Conservation (phyloP, 2,888 invertebrate species). For the Philhelius pedissequus region DNA sequence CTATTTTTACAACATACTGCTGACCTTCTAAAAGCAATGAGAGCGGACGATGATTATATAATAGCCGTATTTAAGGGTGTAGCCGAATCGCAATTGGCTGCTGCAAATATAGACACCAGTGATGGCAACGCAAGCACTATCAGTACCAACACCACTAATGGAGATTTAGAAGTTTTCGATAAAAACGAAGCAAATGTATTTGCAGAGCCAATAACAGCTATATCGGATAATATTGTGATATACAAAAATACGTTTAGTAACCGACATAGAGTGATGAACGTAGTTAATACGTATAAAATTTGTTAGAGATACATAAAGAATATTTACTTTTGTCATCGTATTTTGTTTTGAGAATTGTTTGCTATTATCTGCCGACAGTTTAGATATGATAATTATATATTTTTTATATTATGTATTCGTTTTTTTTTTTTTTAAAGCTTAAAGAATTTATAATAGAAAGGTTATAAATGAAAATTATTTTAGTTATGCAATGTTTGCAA, state of each 20-base stretch:
- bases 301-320: too few relatives aligned
- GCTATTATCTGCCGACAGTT: not conserved
- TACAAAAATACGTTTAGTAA: slow-evolving; percentile 70
- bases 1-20: slow-evolving; percentile 72
- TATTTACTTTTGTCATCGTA: not conserved
- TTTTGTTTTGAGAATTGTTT: slow-evolving; percentile 9
- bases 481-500: not conserved
- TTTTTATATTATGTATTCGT: slow-evolving; percentile 10
- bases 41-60: slow-evolving; percentile 69
- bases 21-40: slow-evolving; percentile 64
- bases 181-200: slow-evolving; percentile 76
- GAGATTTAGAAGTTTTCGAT: slow-evolving; percentile 74
- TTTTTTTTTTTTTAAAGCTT: not conserved
- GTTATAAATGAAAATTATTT: not conserved
- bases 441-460: not conserved
- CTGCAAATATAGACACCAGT: slow-evolving; percentile 62
- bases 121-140: slow-evolving; percentile 44
- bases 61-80: slow-evolving; percentile 72
- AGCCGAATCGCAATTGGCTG: slow-evolving; percentile 61
- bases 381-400: slow-evolving; percentile 4
- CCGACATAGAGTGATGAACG: slow-evolving; percentile 69
- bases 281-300: slow-evolving; percentile 68
- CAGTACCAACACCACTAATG: slow-evolving; percentile 14
- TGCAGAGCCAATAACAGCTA: slow-evolving; percentile 73
- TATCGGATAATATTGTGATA: slow-evolving; percentile 70